Evolutionary conservation across 2,113 vertebrate species (phyloP).

Genomic region (Sceloporus undulatus): DNA sequence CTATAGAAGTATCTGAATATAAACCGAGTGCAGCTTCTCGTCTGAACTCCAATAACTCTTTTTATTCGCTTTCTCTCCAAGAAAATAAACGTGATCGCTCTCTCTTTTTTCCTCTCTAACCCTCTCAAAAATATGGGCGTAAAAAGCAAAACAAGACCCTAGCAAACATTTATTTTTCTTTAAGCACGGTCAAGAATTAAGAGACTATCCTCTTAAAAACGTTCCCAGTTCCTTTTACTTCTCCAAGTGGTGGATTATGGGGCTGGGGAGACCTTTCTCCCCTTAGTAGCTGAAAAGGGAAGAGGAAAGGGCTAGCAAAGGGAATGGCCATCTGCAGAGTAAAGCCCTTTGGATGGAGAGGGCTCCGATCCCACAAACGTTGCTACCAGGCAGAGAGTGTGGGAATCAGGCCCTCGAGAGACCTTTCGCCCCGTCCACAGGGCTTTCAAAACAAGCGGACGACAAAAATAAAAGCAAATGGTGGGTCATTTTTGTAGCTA

Average conservation of each 20-base stretch:
- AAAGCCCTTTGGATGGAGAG: not conserved
- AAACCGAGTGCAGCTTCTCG: conserved; percentile 61
- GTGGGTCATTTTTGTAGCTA: conserved; percentile 34
- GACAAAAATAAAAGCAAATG: not conserved
- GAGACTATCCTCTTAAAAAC: conserved; percentile 40
- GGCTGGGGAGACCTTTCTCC: accelerated
- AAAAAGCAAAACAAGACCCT: not conserved
- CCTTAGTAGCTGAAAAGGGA: accelerated
- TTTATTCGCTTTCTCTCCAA: conserved; percentile 21
- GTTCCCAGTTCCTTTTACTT: conserved; percentile 44
- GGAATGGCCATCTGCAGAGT: not conserved
- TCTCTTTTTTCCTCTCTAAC: conserved; percentile 45
- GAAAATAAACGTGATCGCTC: conserved; percentile 74
- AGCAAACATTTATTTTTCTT: conserved; percentile 29
- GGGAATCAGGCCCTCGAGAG: conserved; percentile 27
- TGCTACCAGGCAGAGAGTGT: conserved; percentile 65
- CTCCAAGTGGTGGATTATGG: conserved; percentile 1
- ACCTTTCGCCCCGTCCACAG: conserved; percentile 61
- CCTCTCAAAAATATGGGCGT: conserved; percentile 72
- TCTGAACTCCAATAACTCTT: conserved; percentile 40
- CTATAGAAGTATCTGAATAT: conserved; percentile 77
- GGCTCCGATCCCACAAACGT: conserved; percentile 49
- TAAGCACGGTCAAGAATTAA: conserved; percentile 47
- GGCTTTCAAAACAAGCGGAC: conserved; percentile 19
- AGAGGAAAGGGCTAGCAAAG: not conserved